Evolutionary conservation across 1,140 invertebrate species (phyloP), one percentile per base, ranked within the genome.

Genomic region (Bombus cullumanus): DNA sequence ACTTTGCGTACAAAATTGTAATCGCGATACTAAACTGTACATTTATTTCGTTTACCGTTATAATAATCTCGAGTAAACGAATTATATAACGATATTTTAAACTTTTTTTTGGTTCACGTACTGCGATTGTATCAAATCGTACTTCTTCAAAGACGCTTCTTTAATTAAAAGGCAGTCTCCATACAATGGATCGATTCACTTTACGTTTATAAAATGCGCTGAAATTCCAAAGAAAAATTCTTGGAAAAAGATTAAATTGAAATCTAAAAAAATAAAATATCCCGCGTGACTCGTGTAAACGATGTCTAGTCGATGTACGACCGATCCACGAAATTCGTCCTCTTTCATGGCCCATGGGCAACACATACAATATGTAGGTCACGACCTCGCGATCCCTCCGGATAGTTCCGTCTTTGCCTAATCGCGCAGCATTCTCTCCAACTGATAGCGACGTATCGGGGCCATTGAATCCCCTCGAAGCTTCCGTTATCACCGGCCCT

Each of bases 321-420:
- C 5, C 28, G 43, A 12, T 39, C 10, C 31, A 80, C 10, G 57
- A 85, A 78, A 80, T 80, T 53, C 28, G 77, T 53, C 18, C 47
- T 53, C 47, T 53, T 53, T 22, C 47, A 53, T 53, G 18, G 47
- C 47, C 18, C 5, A 53, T 80, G 13, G 53, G 68, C 68, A 72
- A 73, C 77, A 68, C 77, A 18, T 41, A 53, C 76, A 86, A 89
- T 83, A 80, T 53, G 47, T 83, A 72, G 90, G 86, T 86, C 82
- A 84, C 87, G 88, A 88, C 89, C 91, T 87, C 85, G 88, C 87
- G 86, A 88, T 89, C 84, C 85, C 82, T 85, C 47, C 78, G 59
- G 68, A 53, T 59, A 89, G 87, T 92, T 90, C 85, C 78, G 88
- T 86, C 87, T 91, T 88, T 85, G 81, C 77, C 85, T 92, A 91